Evolutionary conservation across 2,797 vertebrate genomes (phyloP), one percentile per base, ranked within the genome.

Genomic region (Acestrorhynchus altus): DNA sequence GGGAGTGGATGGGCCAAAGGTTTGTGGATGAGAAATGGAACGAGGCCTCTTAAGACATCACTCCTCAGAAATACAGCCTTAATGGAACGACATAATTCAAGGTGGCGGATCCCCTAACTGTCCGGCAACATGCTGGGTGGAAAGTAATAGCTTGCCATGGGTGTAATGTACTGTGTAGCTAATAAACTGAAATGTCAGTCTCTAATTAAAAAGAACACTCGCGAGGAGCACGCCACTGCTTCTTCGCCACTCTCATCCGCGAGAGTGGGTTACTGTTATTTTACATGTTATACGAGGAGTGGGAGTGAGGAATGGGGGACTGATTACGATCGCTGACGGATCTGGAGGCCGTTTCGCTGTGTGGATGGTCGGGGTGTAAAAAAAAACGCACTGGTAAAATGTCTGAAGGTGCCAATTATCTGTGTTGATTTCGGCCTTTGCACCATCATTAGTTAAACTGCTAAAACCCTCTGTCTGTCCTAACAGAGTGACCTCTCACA

Each of bases 141-240:
- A 76, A 83, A 77, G 70, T 70, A 81, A 83, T 82, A 67, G 76
- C 72, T 76, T 82, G 77, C 73, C 70, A 73, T 75, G 63, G 73
- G 80, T 81, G 82, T 77, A 81, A 85, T 82, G 81, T 84, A 80
- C 60, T 86, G 67, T 87, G 80, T 70, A 70, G 76, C 81, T 82
- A 82, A 87, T 84, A 88, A 84, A 88, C 60, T 66, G 52, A 83
- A 84, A 81, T 86, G 83, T 83, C 83, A 84, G 77, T 72, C 66
- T 86, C 75, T 86, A 83, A 87, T 86, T 87, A 81, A 86, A 87
- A 82, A 77, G 72, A 77, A 83, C 63, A 74, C 77, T 77, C 20
- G 20, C 44, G 57, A 82, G 49, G 66, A 83, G 57, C 61, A 56
- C 60, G 69, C 57, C 47, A 31, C 42, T 49, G 10, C 40, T 6